Percentiles rank a stretch among this genome's conserved stretches.
phyloP scores from a whole-genome alignment of 2,113 vertebrate genomes.

The Hipposideros armiger region DNA sequence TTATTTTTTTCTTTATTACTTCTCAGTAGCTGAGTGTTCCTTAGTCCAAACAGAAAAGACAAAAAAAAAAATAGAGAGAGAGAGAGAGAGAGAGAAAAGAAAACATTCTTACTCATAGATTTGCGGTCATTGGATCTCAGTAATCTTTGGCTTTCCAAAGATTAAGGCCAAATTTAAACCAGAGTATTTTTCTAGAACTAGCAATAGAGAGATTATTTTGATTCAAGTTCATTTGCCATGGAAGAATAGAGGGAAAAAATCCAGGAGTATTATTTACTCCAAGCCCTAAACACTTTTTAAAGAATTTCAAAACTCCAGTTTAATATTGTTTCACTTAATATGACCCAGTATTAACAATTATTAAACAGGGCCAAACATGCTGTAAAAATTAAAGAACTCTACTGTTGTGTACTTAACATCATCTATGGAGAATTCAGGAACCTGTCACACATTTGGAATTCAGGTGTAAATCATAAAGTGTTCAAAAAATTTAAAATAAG shows the following conservation, averaged over 20 bases:
- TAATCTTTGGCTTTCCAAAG: conserved; percentile 27
- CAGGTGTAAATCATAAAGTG: not conserved
- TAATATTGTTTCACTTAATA: conserved; percentile 19
- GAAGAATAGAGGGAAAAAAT: conserved; percentile 29
- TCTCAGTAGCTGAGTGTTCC: conserved; percentile 37
- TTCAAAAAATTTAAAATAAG: not conserved
- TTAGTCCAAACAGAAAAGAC: not conserved
- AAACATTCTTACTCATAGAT: not conserved
- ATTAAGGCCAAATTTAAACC: conserved; percentile 39
- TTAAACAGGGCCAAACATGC: not conserved
- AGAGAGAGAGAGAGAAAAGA: too few species aligned
- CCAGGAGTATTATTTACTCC: not conserved
- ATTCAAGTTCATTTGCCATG: not conserved
- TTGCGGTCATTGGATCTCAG: not conserved
- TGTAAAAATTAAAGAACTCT: conserved; percentile 3
- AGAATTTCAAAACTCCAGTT: conserved; percentile 1
- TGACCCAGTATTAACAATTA: not conserved
- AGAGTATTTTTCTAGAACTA: not conserved
- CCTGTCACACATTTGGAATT: not conserved
- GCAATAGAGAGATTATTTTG: not conserved
- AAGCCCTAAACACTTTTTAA: not conserved
- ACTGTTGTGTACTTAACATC: not conserved
- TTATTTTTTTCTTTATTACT: not conserved
- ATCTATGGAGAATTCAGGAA: not conserved
- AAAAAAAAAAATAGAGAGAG: not conserved